phyloP scores from a whole-genome alignment of 2,888 invertebrate genomes.

The Diplolepis rosae region DNA sequence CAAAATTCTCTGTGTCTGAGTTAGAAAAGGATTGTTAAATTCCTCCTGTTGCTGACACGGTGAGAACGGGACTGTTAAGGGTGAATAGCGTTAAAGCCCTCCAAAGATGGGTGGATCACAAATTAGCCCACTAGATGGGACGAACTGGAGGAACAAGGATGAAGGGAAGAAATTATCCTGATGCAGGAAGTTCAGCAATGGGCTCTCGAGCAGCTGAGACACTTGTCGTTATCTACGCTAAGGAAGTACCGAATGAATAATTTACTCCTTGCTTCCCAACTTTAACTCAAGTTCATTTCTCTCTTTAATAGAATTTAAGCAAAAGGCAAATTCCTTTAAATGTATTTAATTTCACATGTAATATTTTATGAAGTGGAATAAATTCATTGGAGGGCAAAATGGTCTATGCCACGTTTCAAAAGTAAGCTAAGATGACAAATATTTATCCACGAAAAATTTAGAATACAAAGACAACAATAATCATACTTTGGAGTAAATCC shows the following conservation, averaged over 20 bases:
- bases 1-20: neutral
- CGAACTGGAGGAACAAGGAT: neutral
- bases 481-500: too few relatives aligned
- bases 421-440: too few relatives aligned
- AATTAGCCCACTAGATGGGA: constrained; percentile 12
- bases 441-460: too few relatives aligned
- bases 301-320: neutral
- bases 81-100: neutral
- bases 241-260: neutral
- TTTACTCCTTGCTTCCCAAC: constrained; percentile 3
- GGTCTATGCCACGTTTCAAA: too few relatives aligned
- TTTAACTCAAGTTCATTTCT: neutral
- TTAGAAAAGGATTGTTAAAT: neutral
- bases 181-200: constrained; percentile 16
- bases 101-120: constrained; percentile 21
- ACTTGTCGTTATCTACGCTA: neutral
- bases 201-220: neutral
- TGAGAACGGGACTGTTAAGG: neutral
- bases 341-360: too few relatives aligned
- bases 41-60: neutral
- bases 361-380: too few relatives aligned
- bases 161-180: constrained; percentile 17
- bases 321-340: neutral
- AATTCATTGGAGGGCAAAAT: too few relatives aligned
- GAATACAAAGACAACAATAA: too few relatives aligned